Conservation (phyloP, 2,888 invertebrate species). For the Pseudeuparius sepicola region DNA sequence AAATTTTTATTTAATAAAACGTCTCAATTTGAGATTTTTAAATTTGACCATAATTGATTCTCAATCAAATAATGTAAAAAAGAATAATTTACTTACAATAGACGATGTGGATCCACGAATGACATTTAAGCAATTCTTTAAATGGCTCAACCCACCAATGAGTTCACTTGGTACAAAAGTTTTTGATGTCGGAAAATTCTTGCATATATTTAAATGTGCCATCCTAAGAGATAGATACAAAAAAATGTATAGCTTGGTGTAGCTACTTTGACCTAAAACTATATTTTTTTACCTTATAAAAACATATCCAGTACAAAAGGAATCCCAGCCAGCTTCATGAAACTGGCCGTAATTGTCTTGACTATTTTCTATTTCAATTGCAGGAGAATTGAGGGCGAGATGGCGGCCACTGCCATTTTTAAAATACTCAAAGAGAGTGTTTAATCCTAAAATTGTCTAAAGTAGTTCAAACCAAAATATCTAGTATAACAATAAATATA, state of each 20-base stretch:
- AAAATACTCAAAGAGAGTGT: conserved; percentile 51
- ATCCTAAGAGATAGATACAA: too few relatives aligned
- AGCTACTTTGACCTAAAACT: not conserved
- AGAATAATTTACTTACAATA: conserved; percentile 52
- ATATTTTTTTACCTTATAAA: conserved; percentile 49
- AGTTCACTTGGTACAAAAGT: conserved; percentile 45
- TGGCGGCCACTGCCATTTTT: conserved; percentile 39
- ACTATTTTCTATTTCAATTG: conserved; percentile 30
- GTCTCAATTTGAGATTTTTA: too few relatives aligned
- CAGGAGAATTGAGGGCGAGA: conserved; percentile 37
- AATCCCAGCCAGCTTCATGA: conserved; percentile 81
- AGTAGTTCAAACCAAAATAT: too few relatives aligned
- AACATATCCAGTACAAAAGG: conserved; percentile 64
- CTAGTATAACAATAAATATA: too few relatives aligned
- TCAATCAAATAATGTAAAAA: too few relatives aligned
- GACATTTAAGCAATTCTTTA: conserved; percentile 50
- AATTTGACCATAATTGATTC: too few relatives aligned
- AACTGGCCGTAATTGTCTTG: conserved; percentile 29
- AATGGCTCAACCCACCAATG: conserved; percentile 41
- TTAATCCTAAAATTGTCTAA: conserved; percentile 39
- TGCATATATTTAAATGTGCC: conserved; percentile 49
- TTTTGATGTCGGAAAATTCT: conserved; percentile 40
- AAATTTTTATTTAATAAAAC: too few relatives aligned
- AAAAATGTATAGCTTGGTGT: too few relatives aligned
- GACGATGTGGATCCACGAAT: conserved; percentile 47